Evolutionary conservation across 1,140 invertebrate species (phyloP), one percentile per base, ranked within the genome.

Genomic region (Aethina tumida): DNA sequence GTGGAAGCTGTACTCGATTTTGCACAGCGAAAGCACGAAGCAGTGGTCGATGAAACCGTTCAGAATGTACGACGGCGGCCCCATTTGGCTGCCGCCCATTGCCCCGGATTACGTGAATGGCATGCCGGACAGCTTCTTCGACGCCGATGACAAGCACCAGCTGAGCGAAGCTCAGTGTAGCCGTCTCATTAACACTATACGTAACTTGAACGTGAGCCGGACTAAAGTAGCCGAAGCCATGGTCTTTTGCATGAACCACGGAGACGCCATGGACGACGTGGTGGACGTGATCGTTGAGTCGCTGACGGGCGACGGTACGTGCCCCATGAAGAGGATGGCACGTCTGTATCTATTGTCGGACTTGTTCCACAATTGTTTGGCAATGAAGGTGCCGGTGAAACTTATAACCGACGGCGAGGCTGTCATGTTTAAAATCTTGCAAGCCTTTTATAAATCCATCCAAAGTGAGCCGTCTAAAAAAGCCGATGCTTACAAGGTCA

Each of bases 191-290:
- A 81, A 92, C 58, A 68, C 97, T 44, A 72, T 99, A 18, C 72
- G 89, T 27, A 78, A 81, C 39, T 72, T 99, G 45, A 82, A 79
- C 0, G 86, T 92, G 2, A 82, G 90, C 53, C 71, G 85, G 46
- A 59, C 71, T 29, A 84, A 80, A 59, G 76, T 97, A 35, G 90
- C 83, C 5, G 89, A 96, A 62, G 82, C 81, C 0, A 99, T 99
- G 95, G 80, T 97, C 13, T 99, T 95, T 74, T 98, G 93, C 65
- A 81, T 99, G 41, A 92, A 98, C 58, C 93, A 98, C 67, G 84
- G 87, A 3, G 88, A 96, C 63, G 87, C 90, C 27, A 84, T 87
- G n/a, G 83, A 91, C 56, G 95, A 98, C 68, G 88, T 97, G 40
- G 81, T 91, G 25, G 81, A 89, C 45, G 90, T 88, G 57, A 79